A percentile compares a stretch with the other conserved stretches of the same genome.
Conservation (phyloP, 2,888 invertebrate genomes). For the Scaptomyza flava region DNA sequence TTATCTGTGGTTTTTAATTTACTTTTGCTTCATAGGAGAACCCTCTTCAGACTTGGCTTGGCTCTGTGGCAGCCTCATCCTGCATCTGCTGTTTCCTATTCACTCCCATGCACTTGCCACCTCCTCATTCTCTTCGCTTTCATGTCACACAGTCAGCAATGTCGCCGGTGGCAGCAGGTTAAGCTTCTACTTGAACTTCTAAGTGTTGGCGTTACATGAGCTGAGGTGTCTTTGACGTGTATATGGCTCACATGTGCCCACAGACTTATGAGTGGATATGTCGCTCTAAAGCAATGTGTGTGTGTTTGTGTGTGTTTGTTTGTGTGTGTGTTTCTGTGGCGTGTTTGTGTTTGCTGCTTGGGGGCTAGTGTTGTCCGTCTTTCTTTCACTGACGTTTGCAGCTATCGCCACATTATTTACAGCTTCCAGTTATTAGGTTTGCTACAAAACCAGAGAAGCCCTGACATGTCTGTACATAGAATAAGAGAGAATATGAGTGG, state of each 20-base stretch:
- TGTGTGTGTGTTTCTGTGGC: constrained; percentile 16
- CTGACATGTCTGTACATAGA: constrained; percentile 4
- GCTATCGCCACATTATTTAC: constrained; percentile 48
- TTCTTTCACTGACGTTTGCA: constrained; percentile 41
- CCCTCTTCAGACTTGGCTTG: not conserved
- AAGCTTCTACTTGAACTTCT: constrained; percentile 82
- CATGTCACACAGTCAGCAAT: constrained; percentile 48
- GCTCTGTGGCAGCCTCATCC: constrained; percentile 13
- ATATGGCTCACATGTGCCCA: constrained; percentile 47
- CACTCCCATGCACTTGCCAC: not conserved
- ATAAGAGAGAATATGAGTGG: constrained; percentile 32
- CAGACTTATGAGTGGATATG: constrained; percentile 39
- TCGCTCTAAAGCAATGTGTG: not conserved
- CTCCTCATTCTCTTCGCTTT: constrained; percentile 9
- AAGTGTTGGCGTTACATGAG: constrained; percentile 79
- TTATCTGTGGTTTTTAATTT: constrained; percentile 73
- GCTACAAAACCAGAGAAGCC: constrained; percentile 49
- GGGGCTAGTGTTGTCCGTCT: constrained; percentile 14
- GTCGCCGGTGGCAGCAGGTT: constrained; percentile 81
- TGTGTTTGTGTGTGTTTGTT: not conserved
- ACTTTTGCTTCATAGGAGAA: constrained; percentile 59
- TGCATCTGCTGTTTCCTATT: constrained; percentile 1
- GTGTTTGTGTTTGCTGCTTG: constrained; percentile 24
- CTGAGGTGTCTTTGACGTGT: constrained; percentile 73
- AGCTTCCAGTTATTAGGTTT: constrained; percentile 59